Percentiles rank a stretch among this genome's conserved stretches.
These are phyloP conservation scores for Antheraea assamensis DNA, from an alignment of 2,888 invertebrate species.

Conservation along the genomic window DNA sequence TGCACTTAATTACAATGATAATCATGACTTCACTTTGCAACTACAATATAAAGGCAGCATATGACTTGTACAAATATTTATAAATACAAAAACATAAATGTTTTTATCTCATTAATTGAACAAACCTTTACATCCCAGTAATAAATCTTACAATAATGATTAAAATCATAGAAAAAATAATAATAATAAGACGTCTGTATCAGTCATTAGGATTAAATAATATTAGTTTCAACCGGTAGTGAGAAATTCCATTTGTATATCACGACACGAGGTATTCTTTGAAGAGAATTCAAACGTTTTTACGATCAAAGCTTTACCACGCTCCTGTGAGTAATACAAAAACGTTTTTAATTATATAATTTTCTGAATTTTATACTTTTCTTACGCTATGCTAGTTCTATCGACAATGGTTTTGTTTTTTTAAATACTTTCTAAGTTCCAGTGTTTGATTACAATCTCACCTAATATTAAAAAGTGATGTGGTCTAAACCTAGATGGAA, in stretches of 20 bases:
- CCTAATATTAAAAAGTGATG: too few species aligned
- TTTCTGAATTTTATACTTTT: background rate
- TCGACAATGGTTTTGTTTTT: too few species aligned
- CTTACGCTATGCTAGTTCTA: too few species aligned
- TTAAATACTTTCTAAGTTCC: too few species aligned
- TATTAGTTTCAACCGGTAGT: background rate
- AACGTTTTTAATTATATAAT: background rate
- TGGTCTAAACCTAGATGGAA: too few species aligned
- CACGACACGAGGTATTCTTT: background rate
- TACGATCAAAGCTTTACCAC: background rate
- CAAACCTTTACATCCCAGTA: background rate
- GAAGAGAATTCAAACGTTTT: background rate
- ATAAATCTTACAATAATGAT: background rate
- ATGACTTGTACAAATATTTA: too few species aligned
- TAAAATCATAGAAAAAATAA: background rate
- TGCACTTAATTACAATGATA: too few species aligned
- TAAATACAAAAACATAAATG: too few species aligned
- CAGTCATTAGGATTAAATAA: background rate
- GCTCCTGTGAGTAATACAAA: background rate
- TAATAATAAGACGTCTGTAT: background rate
- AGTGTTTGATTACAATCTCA: too few species aligned
- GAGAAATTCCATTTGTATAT: constrained; percentile 1
- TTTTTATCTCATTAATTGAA: too few species aligned
- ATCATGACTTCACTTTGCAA: too few species aligned
- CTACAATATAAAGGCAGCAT: too few species aligned